A percentile compares a stretch with the other conserved stretches of the same genome.
These are phyloP conservation scores for Xylocampa areola DNA, from an alignment of 2,888 invertebrate species.

Conservation along the genomic window DNA sequence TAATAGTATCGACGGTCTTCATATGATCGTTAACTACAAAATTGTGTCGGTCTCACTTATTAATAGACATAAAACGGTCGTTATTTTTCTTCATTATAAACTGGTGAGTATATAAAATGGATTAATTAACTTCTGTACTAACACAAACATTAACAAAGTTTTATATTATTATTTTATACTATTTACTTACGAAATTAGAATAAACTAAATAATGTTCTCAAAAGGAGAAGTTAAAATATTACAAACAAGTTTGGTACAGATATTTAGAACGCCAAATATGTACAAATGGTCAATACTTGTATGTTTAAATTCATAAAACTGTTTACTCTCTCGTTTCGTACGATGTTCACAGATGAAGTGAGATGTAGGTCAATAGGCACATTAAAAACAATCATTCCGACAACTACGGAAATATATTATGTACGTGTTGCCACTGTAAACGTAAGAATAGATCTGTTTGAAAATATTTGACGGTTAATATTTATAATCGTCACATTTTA, in stretches of 20 bases:
- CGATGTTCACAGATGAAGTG: constrained; percentile 64
- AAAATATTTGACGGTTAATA: constrained; percentile 9
- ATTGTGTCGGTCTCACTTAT: constrained; percentile 35
- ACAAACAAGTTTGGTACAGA: constrained; percentile 32
- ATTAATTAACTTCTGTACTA: constrained; percentile 12
- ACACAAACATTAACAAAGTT: constrained; percentile 28
- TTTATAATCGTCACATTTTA: constrained; percentile 6
- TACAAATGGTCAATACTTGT: constrained; percentile 46
- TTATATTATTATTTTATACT: constrained; percentile 26
- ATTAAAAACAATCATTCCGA: constrained; percentile 61
- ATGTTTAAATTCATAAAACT: constrained; percentile 57
- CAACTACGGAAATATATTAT: constrained; percentile 39
- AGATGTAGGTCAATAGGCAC: constrained; percentile 67
- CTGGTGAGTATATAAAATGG: constrained; percentile 11
- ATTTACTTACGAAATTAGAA: constrained; percentile 21
- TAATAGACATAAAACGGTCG: constrained; percentile 42
- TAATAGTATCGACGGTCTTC: constrained; percentile 35
- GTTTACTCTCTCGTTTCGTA: constrained; percentile 61
- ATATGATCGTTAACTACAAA: constrained; percentile 35
- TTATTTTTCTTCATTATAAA: constrained; percentile 13
- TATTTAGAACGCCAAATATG: constrained; percentile 50
- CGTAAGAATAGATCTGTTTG: constrained; percentile 18
- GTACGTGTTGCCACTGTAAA: constrained; percentile 21
- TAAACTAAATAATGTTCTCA: constrained; percentile 26
- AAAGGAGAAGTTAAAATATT: constrained; percentile 31